Conservation (phyloP, 2,113 vertebrate genomes). For the Hippoglossus stenolepis region DNA sequence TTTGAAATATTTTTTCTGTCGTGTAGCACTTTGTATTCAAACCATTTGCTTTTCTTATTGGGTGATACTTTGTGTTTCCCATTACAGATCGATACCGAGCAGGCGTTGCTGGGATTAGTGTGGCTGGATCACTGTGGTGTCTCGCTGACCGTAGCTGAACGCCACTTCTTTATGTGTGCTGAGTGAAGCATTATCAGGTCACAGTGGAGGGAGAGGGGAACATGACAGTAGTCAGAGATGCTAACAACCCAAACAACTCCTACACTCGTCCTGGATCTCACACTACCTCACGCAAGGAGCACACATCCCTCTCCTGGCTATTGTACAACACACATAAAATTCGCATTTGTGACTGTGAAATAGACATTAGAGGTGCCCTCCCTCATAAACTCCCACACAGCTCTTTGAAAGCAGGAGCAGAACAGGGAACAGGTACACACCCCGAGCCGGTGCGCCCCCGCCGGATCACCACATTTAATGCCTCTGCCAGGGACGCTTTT, state of each 20-base stretch:
- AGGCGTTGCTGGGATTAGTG: too few species aligned
- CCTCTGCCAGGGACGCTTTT: slow-evolving; percentile 26
- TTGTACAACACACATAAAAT: slow-evolving; percentile 69
- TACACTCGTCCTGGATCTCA: slow-evolving; percentile 33
- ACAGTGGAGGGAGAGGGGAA: too few species aligned
- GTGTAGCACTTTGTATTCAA: too few species aligned
- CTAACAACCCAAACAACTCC: slow-evolving; percentile 59
- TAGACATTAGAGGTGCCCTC: slow-evolving; percentile 48
- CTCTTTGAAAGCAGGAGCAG: slow-evolving; percentile 60
- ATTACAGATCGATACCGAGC: too few species aligned
- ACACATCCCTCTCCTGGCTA: slow-evolving; percentile 16
- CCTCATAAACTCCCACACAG: slow-evolving; percentile 61
- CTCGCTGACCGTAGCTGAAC: too few species aligned
- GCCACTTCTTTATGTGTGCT: too few species aligned
- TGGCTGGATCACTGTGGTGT: too few species aligned
- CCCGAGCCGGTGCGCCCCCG: slow-evolving; percentile 23
- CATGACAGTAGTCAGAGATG: background rate
- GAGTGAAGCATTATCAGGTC: too few species aligned
- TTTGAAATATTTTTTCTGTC: too few species aligned
- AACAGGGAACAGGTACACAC: slow-evolving; percentile 57
- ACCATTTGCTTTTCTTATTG: too few species aligned
- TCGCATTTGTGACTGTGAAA: slow-evolving; percentile 51
- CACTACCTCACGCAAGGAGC: slow-evolving; percentile 3
- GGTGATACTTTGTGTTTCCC: too few species aligned
- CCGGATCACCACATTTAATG: slow-evolving; percentile 29